Percentiles rank a stretch among this genome's conserved stretches.
These are phyloP conservation scores for Drosophila neoperkinsi DNA, from an alignment of 2,888 invertebrate species.

Conservation along the genomic window DNA sequence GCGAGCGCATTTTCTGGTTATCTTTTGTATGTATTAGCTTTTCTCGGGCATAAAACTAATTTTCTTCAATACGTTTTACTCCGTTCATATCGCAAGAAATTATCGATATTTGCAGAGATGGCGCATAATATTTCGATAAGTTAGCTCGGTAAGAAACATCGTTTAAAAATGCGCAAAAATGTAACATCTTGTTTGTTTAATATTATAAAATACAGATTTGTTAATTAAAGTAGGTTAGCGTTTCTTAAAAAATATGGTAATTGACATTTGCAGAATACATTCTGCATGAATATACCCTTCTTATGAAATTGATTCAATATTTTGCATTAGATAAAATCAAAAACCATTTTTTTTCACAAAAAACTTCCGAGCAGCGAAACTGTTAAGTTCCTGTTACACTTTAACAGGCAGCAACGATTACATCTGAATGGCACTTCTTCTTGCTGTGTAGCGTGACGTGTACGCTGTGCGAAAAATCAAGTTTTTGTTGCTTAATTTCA, in stretches of 20 bases:
- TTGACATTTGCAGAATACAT: neutral
- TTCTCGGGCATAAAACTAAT: neutral
- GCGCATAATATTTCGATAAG: neutral
- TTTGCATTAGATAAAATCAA: neutral
- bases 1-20: conserved; percentile 53
- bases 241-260: neutral
- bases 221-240: neutral
- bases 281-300: neutral
- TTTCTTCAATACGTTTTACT: conserved; percentile 40
- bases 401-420: conserved; percentile 20
- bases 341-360: neutral
- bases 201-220: neutral
- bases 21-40: neutral
- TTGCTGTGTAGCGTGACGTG: conserved; percentile 80
- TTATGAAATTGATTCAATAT: neutral
- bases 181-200: neutral
- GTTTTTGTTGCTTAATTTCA: conserved; percentile 43
- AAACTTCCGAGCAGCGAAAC: conserved; percentile 10
- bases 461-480: conserved; percentile 66
- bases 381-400: conserved; percentile 28
- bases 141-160: neutral
- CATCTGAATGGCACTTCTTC: conserved; percentile 50
- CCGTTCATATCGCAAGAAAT: conserved; percentile 14
- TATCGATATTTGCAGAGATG: conserved; percentile 25
- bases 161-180: neutral